These are phyloP conservation scores for Anolis carolinensis DNA, from an alignment of 2,113 vertebrate genomes.

Conservation along the genomic window DNA sequence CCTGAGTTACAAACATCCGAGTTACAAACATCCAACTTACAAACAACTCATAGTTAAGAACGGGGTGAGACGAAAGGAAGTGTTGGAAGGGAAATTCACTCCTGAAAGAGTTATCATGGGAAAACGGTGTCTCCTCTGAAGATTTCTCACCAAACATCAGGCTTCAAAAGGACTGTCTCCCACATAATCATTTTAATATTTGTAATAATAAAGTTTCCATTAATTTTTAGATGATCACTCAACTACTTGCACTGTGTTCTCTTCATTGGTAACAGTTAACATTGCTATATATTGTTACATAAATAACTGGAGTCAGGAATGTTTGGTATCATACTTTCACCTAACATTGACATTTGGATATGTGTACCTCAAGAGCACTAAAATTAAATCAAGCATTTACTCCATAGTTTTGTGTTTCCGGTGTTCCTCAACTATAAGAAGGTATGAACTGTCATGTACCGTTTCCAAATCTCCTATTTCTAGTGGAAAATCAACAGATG, in stretches of 20 bases:
- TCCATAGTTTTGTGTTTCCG: not conserved
- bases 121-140: no score
- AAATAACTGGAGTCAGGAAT: not conserved
- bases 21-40: no score
- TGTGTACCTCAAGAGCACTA: not conserved
- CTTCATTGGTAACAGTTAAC: not conserved
- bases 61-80: no score
- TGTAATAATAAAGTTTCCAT: not conserved
- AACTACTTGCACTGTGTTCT: not conserved
- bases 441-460: no score
- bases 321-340: not conserved
- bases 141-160: not conserved
- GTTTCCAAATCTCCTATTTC: no score
- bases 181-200: not conserved
- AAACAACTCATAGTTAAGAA: no score
- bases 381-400: not conserved
- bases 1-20: no score
- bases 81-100: no score
- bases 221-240: no score
- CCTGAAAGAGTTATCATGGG: no score
- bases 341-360: not conserved
- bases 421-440: not conserved
- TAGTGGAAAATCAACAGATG: no score
- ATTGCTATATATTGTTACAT: not conserved
- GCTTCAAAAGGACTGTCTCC: not conserved